Base-by-base conservation (phyloP, 2,888 invertebrate genomes). In the Sipunculus nudus region DNA sequence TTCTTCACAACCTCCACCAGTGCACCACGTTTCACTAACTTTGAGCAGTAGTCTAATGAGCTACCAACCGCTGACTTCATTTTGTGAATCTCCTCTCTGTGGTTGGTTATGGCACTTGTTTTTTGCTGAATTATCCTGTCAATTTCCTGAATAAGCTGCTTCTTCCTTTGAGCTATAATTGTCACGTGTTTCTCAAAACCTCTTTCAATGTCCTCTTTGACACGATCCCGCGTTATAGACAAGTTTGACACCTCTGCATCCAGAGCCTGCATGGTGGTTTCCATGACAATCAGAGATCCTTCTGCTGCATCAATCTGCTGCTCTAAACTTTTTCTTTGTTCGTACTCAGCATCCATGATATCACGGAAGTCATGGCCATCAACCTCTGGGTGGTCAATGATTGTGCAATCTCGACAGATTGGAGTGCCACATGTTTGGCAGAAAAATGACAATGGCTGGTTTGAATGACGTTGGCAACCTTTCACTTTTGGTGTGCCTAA, bases 391-490 rank as follows among this genome's bases (percentile, higher is more conserved):
- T 70, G 70, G n/a, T 68, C 68, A 16, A 66, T 49, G 13, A 67
- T 61, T 3, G 58, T 63, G 40, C 70, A 70, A 40, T 70, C 70
- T 25, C 67, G 19, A 32, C 70, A 70, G 38, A 68, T 63, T 8
- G 60, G 40, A 6, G 32, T 41, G 2, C 35, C 39, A 32, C 68
- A 68, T 25, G 29, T 65, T 45, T 47, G 58, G 48, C 70, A 70
- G 62, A 67, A 70, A 62, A 69, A 70, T 10, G 62, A 59, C 53
- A 66, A 40, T 3, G 65, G 68, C 25, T 67, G 67, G 41, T 57
- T 49, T 31, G 50, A 46, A 46, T 70, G 70, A 46, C 62, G 60
- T 10, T 45, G 32, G 35, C 70, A 70, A 19, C 64, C 65, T 39
- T 53, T 57, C 21, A 53, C 35, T 29, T 59, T 61, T n/a, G 53